phyloP scores from a whole-genome alignment of 2,888 invertebrate species.

The Nyleta sp. region DNA sequence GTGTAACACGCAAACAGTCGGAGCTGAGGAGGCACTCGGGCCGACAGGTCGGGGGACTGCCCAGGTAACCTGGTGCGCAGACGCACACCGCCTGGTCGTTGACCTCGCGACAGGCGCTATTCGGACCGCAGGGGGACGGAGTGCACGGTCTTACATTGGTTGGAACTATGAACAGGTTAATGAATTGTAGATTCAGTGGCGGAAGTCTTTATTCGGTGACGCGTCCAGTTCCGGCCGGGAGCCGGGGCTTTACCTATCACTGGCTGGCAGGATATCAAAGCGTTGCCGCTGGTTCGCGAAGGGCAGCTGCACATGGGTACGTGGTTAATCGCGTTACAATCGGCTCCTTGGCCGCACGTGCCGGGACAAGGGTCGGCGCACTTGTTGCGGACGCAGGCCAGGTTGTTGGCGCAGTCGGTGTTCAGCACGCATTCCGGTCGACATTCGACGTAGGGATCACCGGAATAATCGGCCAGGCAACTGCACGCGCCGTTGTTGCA shows the following conservation, averaged over 20 bases:
- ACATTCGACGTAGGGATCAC: slow-evolving; percentile 83
- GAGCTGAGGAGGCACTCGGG: slow-evolving; percentile 88
- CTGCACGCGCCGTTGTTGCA: slow-evolving; percentile 79
- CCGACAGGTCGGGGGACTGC: slow-evolving; percentile 87
- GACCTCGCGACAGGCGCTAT: slow-evolving; percentile 86
- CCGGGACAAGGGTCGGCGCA: slow-evolving; percentile 86
- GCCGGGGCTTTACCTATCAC: slow-evolving; percentile 83
- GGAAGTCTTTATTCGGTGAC: not conserved
- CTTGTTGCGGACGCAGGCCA: slow-evolving; percentile 85
- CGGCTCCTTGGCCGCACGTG: slow-evolving; percentile 86
- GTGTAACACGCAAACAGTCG: slow-evolving; percentile 84
- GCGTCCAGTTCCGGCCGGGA: no score
- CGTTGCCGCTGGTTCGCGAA: slow-evolving; percentile 86
- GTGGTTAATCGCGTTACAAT: slow-evolving; percentile 85
- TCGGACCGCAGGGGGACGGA: slow-evolving; percentile 87
- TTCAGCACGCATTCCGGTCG: slow-evolving; percentile 86
- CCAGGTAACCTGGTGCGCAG: slow-evolving; percentile 86
- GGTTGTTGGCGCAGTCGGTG: slow-evolving; percentile 84
- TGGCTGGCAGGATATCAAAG: slow-evolving; percentile 86
- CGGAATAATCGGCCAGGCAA: slow-evolving; percentile 78
- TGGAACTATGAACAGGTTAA: slow-evolving; percentile 51
- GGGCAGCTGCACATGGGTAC: slow-evolving; percentile 86
- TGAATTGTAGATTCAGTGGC: not conserved
- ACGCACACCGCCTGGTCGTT: slow-evolving; percentile 87
- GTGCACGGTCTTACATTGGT: slow-evolving; percentile 83